These are phyloP conservation scores for Sebastes hubbsi DNA, from an alignment of 2,797 vertebrate genomes.

Conservation along the genomic window DNA sequence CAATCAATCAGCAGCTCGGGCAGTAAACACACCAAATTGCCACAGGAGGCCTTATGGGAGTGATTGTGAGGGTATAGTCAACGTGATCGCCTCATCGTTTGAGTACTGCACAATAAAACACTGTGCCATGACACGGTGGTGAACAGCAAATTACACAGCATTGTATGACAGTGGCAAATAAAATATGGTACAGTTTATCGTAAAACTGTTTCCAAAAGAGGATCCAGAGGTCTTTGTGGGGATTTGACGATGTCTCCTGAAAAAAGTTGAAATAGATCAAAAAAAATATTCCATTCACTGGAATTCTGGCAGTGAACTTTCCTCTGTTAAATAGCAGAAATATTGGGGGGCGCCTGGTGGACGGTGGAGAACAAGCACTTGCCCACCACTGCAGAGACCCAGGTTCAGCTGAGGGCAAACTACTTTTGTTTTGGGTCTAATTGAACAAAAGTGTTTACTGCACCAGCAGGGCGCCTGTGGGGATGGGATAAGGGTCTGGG, in stretches of 20 bases:
- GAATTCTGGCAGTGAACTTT: neutral
- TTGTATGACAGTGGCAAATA: constrained; percentile 20
- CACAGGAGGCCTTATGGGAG: constrained; percentile 30
- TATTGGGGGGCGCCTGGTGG: neutral
- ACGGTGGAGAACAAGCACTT: neutral
- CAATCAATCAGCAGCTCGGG: constrained; percentile 57
- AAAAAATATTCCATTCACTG: constrained; percentile 14
- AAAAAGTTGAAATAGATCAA: constrained; percentile 11
- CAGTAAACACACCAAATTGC: constrained; percentile 56
- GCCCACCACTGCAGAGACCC: constrained; percentile 1
- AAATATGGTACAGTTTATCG: constrained; percentile 42
- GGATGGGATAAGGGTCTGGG: neutral
- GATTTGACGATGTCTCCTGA: constrained; percentile 8
- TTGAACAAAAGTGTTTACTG: constrained; percentile 36
- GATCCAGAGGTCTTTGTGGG: constrained; percentile 32
- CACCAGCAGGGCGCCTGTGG: neutral
- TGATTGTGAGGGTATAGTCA: constrained; percentile 7
- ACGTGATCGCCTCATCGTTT: constrained; percentile 32
- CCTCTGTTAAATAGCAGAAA: constrained; percentile 15
- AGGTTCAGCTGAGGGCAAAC: constrained; percentile 27
- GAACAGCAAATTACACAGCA: constrained; percentile 10
- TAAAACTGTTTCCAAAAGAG: constrained; percentile 29
- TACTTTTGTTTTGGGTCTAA: constrained; percentile 43
- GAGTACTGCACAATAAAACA: constrained; percentile 6
- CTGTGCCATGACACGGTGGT: neutral